Base-by-base conservation (phyloP, 2,797 vertebrate species). In the Aplochiton taeniatus region DNA sequence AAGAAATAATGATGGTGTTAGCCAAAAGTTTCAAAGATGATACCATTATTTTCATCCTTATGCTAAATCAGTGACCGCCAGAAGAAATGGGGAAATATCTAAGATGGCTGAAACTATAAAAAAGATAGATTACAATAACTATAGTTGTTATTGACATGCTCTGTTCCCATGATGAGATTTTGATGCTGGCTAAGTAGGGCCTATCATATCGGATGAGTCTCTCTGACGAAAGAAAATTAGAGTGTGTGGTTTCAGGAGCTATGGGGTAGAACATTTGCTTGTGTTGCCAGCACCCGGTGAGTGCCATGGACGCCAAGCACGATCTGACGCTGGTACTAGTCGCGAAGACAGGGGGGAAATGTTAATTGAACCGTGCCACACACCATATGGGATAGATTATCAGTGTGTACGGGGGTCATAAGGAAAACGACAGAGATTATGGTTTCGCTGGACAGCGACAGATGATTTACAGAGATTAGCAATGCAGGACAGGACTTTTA, bases 181-280 rank as follows among this genome's bases (percentile, higher is more conserved):
- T 77, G 69, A 62, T 42, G 16, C 70, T 63, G 80, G 78, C 54
- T 78, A 78, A 86, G 74, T 78, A n/a, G n/a, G n/a, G n/a, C n/a
- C n/a, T n/a, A 79, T 74, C 82, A 86, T 84, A 84, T 85, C 85
- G 83, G 71, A 76, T 69, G 78, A 80, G 77, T 18, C 82, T 86
- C 86, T 89, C 68, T 76, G 82, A 77, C 91, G 91, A 91, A 94
- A 94, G 93, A 89, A 91, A 92, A 93, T 95, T 94, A 95, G 82
- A 87, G 74, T 77, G 84, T 79, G 83, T 90, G 91, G 90, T 91
- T 92, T 85, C 86, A 86, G 88, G 82, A 87, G 85, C 78, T 89
- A 3, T 81, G 75, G 60, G 66, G 65, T 73, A 74, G 79, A 79
- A 80, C 89, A 87, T 92, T 91, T 90, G 89, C 84, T 85, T 88